These are phyloP conservation scores for Stomorhina lunata DNA, from an alignment of 2,888 invertebrate genomes.

Conservation along the genomic window DNA sequence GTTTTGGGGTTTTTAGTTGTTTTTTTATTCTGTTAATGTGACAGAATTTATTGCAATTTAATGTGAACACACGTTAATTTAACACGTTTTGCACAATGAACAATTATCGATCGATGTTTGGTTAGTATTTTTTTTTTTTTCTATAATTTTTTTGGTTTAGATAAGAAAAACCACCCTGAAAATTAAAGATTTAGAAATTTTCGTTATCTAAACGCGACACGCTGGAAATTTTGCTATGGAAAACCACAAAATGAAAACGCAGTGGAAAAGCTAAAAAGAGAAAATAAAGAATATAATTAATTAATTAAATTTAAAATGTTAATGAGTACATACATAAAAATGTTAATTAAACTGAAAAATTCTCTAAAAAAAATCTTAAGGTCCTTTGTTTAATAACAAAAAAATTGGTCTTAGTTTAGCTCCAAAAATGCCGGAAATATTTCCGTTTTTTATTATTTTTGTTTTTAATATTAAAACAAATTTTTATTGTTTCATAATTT, in stretches of 20 bases:
- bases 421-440: constrained; percentile 17
- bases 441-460: constrained; percentile 4
- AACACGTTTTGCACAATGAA: constrained; percentile 49
- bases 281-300: not conserved
- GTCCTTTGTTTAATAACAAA: constrained; percentile 12
- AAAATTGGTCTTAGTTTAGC: no score
- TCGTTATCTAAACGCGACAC: not conserved
- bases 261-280: constrained; percentile 35
- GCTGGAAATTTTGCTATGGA: not conserved
- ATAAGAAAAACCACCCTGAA: constrained; percentile 17
- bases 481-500: constrained; percentile 5
- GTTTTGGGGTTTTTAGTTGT: not conserved
- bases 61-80: constrained; percentile 43
- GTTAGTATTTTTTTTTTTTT: constrained; percentile 11
- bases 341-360: constrained; percentile 16
- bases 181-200: constrained; percentile 22
- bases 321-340: no score
- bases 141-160: constrained; percentile 14
- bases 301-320: not conserved
- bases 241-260: not conserved
- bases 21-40: constrained; percentile 8
- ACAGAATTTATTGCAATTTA: constrained; percentile 37
- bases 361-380: not conserved
- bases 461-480: no score
- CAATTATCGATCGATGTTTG: constrained; percentile 41